A percentile compares a stretch with the other conserved stretches of the same genome.
Evolutionary conservation across 2,797 vertebrate species (phyloP).

Genomic region (Triplophysa yarkandensis): DNA sequence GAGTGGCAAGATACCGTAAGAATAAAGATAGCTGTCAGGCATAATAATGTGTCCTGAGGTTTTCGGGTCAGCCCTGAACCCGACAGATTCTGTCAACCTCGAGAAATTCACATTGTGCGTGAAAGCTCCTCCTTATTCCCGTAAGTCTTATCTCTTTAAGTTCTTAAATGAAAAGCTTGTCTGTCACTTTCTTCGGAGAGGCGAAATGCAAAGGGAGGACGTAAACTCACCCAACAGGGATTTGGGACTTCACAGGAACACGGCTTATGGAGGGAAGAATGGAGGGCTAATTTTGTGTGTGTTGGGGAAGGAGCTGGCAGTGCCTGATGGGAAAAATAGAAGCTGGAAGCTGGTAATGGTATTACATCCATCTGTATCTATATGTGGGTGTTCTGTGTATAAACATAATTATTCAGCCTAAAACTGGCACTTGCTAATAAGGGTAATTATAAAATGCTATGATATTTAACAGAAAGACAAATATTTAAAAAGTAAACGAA

Average conservation of each 20-base stretch:
- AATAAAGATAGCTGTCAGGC: conserved; percentile 36
- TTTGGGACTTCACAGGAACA: conserved; percentile 24
- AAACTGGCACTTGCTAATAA: conserved; percentile 58
- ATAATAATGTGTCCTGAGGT: conserved; percentile 11
- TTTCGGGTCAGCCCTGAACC: conserved; percentile 19
- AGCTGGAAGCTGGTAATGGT: conserved; percentile 28
- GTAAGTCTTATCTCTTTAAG: conserved; percentile 52
- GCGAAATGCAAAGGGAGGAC: conserved; percentile 19
- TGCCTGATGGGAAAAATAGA: conserved; percentile 18
- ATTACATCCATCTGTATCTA: conserved; percentile 53
- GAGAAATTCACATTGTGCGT: conserved; percentile 35
- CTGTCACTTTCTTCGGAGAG: conserved; percentile 42
- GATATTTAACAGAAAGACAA: conserved; percentile 32
- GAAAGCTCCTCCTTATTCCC: conserved; percentile 39
- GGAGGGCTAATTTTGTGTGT: neutral
- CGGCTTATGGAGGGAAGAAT: conserved; percentile 15
- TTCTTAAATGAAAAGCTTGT: conserved; percentile 54
- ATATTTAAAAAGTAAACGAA: conserved; percentile 27
- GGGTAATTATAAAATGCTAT: conserved; percentile 57
- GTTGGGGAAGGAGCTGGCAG: neutral
- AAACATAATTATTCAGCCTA: conserved; percentile 51
- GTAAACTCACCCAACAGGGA: conserved; percentile 19
- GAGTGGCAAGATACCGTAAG: neutral
- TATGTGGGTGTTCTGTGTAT: conserved; percentile 62
- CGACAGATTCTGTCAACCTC: neutral